phyloP scores from a whole-genome alignment of 2,797 vertebrate genomes.

The Ctenopoma multispine region DNA sequence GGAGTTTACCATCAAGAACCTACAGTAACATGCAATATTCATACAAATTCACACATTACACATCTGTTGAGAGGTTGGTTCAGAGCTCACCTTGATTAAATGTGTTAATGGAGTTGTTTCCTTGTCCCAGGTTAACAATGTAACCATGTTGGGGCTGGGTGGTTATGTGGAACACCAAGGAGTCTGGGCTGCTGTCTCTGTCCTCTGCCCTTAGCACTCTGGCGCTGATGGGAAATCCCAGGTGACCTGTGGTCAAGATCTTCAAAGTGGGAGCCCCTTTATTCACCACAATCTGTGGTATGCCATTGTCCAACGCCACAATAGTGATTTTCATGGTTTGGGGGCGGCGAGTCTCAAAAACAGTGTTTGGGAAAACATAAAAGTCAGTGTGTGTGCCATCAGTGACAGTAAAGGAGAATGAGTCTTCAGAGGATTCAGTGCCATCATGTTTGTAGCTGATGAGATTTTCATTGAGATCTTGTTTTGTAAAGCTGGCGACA shows the following conservation, averaged over 20 bases:
- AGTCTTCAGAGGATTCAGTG: conserved; percentile 88
- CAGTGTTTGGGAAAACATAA: conserved; percentile 93
- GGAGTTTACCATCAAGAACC: background rate
- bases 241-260: conserved; percentile 85
- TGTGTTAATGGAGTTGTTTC: conserved; percentile 90
- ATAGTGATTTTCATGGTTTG: conserved; percentile 92
- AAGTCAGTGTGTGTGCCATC: conserved; percentile 94
- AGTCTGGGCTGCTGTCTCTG: conserved; percentile 85
- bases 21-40: background rate
- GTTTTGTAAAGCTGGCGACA: conserved; percentile 89
- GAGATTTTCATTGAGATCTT: conserved; percentile 95
- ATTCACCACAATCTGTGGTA: conserved; percentile 91
- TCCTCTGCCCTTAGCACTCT: conserved; percentile 90
- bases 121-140: conserved; percentile 88
- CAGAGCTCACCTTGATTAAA: conserved; percentile 93
- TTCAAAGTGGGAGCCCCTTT: conserved; percentile 90
- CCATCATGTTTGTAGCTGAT: conserved; percentile 95
- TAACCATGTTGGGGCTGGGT: conserved; percentile 89
- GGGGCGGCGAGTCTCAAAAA: conserved; percentile 90
- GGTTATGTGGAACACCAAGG: conserved; percentile 87
- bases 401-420: conserved; percentile 93
- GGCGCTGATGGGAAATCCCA: conserved; percentile 89
- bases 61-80: conserved; percentile 3
- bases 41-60: conserved; percentile 11
- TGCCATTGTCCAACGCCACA: conserved; percentile 86